Conservation (phyloP, 2,797 vertebrate genomes). For the Etheostoma nigrum region DNA sequence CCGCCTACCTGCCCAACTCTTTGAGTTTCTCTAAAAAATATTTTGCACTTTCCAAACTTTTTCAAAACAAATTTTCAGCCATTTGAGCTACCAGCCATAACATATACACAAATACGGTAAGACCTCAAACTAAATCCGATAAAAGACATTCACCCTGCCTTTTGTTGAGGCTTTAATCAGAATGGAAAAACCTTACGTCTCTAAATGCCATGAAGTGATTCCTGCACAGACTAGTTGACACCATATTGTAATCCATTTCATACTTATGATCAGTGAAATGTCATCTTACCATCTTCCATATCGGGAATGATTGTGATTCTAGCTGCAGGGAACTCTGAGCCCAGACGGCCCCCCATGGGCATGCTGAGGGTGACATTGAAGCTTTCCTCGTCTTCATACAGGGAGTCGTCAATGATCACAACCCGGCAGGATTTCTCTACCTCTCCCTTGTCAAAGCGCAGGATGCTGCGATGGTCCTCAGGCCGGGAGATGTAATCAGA, state of each 20-base stretch:
- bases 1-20: slow-evolving; percentile 30
- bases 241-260: slow-evolving; percentile 26
- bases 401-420: slow-evolving; percentile 93
- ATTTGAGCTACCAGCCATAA: too few relatives aligned
- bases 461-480: slow-evolving; percentile 92
- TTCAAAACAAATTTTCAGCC: slow-evolving; percentile 12
- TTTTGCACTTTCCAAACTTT: not conserved
- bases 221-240: slow-evolving; percentile 9
- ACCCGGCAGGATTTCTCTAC: slow-evolving; percentile 90
- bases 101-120: not conserved
- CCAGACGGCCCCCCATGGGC: slow-evolving; percentile 93
- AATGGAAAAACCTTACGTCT: slow-evolving; percentile 4
- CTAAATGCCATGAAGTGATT: slow-evolving; percentile 21
- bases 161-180: slow-evolving; percentile 22
- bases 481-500: slow-evolving; percentile 96
- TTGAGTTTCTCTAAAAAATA: slow-evolving; percentile 14
- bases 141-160: not conserved
- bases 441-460: slow-evolving; percentile 93
- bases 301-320: slow-evolving; percentile 90
- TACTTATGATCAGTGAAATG: slow-evolving; percentile 39
- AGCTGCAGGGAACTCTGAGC: slow-evolving; percentile 85
- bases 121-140: slow-evolving; percentile 15
- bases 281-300: slow-evolving; percentile 91
- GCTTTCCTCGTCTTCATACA: slow-evolving; percentile 92
- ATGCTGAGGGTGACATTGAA: slow-evolving; percentile 93